Evolutionary conservation across 1,140 invertebrate species (phyloP).

Genomic region (Antheraea mylitta): DNA sequence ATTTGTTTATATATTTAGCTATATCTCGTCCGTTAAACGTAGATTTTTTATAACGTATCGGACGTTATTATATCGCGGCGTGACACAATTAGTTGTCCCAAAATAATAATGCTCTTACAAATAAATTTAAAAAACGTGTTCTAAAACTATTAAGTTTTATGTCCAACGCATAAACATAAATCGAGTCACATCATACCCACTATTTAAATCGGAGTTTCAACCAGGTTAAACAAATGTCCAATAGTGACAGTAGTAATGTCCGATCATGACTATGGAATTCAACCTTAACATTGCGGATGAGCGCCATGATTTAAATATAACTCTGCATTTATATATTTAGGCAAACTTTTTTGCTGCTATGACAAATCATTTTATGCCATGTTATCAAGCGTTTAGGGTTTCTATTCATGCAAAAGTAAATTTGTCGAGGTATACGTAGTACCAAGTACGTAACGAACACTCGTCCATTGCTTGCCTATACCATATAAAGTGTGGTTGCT

Average conservation of each 20-base stretch:
- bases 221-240: background rate
- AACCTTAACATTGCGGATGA: slow-evolving; percentile 68
- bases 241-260: background rate
- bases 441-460: slow-evolving; percentile 17
- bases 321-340: slow-evolving; percentile 52
- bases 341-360: slow-evolving; percentile 40
- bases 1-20: too few species aligned
- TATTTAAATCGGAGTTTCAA: background rate
- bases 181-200: background rate
- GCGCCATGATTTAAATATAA: slow-evolving; percentile 59
- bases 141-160: background rate
- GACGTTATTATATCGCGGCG: too few species aligned
- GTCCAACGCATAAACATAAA: background rate
- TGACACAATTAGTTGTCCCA: too few species aligned
- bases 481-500: slow-evolving; percentile 19
- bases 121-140: too few species aligned
- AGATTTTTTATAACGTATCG: too few species aligned
- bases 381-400: slow-evolving; percentile 1
- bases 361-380: slow-evolving; percentile 23
- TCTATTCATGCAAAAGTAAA: background rate
- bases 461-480: slow-evolving; percentile 26
- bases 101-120: too few species aligned
- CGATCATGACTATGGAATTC: slow-evolving; percentile 41
- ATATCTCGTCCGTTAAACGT: too few species aligned
- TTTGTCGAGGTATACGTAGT: background rate